A percentile compares a stretch with the other conserved stretches of the same genome.
phyloP scores from a whole-genome alignment of 2,113 vertebrate genomes.

The Cricetomys ansorgei region DNA sequence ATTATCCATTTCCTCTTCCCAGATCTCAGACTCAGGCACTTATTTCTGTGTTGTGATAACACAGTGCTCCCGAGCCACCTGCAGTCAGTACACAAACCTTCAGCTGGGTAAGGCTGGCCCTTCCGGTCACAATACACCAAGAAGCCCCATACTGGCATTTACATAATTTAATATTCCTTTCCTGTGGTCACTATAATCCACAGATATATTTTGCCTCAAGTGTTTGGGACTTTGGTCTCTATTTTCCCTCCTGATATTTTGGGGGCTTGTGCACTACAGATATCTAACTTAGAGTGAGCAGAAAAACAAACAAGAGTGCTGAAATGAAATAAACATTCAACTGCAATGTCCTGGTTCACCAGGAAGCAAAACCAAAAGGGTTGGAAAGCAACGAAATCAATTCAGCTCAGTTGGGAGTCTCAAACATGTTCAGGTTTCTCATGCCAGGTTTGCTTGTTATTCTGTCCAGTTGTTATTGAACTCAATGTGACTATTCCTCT shows the following conservation, averaged over 20 bases:
- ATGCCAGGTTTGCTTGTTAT: background rate
- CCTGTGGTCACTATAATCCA: background rate
- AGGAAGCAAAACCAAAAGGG: background rate
- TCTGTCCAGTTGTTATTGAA: background rate
- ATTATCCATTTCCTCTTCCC: background rate
- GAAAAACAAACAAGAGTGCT: background rate
- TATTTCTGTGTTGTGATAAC: conserved; percentile 35
- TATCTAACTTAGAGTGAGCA: background rate
- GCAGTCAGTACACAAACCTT: conserved; percentile 27
- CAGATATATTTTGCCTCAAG: background rate
- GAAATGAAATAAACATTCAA: background rate
- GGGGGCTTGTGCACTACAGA: background rate
- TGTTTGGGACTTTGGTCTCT: background rate
- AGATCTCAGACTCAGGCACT: conserved; percentile 56
- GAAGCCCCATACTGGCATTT: background rate
- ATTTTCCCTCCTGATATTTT: background rate
- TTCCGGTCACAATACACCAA: background rate
- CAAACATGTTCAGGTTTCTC: background rate
- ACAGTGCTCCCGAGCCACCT: conserved; percentile 30
- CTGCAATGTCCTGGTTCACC: background rate
- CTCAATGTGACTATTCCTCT: background rate
- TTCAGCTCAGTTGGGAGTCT: background rate
- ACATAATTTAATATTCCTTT: background rate
- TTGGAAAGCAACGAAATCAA: background rate
- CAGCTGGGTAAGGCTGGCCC: background rate